Evolutionary conservation across 2,888 invertebrate genomes (phyloP), one percentile per base, ranked within the genome.

Genomic region (Megastigmus dorsalis): DNA sequence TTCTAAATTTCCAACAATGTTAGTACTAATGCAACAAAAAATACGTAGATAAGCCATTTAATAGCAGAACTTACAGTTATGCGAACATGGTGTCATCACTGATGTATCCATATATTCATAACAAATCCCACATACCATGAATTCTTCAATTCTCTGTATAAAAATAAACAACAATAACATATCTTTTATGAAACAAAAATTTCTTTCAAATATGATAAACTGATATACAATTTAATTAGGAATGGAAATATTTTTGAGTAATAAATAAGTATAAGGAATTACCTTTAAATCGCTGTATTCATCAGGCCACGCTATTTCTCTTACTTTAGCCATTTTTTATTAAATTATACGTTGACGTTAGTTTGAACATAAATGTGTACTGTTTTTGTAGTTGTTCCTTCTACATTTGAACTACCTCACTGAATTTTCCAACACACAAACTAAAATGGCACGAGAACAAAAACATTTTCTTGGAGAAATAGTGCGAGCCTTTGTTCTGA

Each of bases 81-180:
- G 90, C 2, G 89, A 90, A 75, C 90, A 90, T 4, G 87, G 84
- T 20, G 89, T 89, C 41, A 90, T 86, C 76, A 90, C 88, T n/a
- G 89, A 84, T 18, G 88, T 89, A 45, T 88, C 84, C 79, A 90
- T 87, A 75, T 87, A 89, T 20, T 90, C 90, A 77, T 89, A 90
- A 74, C 90, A 90, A 76, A 90, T 90, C 10, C 88, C 87, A 82
- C 90, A 90, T 23, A 88, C 79, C 18, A 90, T 80, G 9, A 88
- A 80, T 30, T 86, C 85, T 71, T 90, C 90, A 55, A 90, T 83
- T 70, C 83, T 83, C 90, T 90, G 77, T 38, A 86, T 85, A 65
- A 45, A 41, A 65, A 55, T 3, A 55, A 23, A 63, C 9, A 60
- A 50, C 18, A 33, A 23, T 33, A 3, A 63, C 13, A 20, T 2